Conservation (phyloP, 2,797 vertebrate species). For the Anguilla megastoma region DNA sequence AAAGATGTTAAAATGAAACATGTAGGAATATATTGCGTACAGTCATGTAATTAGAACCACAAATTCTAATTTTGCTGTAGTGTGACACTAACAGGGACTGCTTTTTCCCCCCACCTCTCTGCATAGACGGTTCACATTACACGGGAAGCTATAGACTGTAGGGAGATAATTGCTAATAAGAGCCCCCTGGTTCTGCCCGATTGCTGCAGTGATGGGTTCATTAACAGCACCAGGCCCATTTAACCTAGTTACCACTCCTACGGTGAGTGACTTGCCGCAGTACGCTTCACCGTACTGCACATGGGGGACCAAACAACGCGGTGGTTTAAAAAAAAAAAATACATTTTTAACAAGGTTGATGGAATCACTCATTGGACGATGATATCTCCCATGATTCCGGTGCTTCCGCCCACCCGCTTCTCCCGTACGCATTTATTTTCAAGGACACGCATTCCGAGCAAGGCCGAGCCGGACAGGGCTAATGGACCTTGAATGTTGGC, state of each 20-base stretch:
- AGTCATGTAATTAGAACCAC: slow-evolving; percentile 11
- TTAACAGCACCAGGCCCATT: slow-evolving; percentile 58
- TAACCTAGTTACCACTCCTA: slow-evolving; percentile 59
- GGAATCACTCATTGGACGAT: slow-evolving; percentile 35
- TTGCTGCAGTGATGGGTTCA: slow-evolving; percentile 56
- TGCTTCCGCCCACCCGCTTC: slow-evolving; percentile 29
- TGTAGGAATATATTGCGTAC: background rate
- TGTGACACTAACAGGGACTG: slow-evolving; percentile 41
- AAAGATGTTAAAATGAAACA: background rate
- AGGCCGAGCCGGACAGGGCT: slow-evolving; percentile 49
- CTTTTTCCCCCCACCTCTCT: slow-evolving; percentile 28
- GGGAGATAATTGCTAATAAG: slow-evolving; percentile 57
- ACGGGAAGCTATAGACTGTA: slow-evolving; percentile 51
- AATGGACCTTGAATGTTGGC: slow-evolving; percentile 70
- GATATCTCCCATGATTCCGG: slow-evolving; percentile 1
- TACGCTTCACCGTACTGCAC: slow-evolving; percentile 51
- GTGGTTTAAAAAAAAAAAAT: background rate
- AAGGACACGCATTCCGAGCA: slow-evolving; percentile 56
- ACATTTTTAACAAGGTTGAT: slow-evolving; percentile 46
- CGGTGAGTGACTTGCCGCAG: slow-evolving; percentile 55
- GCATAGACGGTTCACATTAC: slow-evolving; percentile 45
- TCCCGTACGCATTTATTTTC: slow-evolving; percentile 49
- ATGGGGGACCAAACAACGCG: slow-evolving; percentile 34
- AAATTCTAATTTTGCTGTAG: slow-evolving; percentile 12
- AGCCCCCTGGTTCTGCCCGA: slow-evolving; percentile 54